Percentiles rank a stretch among this genome's conserved stretches.
phyloP scores from a whole-genome alignment of 1,140 invertebrate species.

The Orchesella cincta region DNA sequence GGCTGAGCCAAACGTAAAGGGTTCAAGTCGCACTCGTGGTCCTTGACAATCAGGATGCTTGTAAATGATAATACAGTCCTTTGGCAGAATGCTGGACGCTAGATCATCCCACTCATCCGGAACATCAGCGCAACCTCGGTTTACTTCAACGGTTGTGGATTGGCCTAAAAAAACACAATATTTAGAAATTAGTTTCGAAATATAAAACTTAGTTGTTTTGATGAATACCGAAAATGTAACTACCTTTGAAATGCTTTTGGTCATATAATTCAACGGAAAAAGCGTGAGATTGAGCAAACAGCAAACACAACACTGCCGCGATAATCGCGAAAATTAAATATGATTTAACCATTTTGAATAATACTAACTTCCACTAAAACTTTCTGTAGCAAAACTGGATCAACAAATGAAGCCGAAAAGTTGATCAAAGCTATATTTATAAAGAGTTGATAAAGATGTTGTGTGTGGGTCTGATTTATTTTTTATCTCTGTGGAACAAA shows the following conservation, averaged over 20 bases:
- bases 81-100: conserved; percentile 13
- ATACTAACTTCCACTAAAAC: no score
- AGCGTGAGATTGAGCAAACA: conserved; percentile 18
- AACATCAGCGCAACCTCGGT: conserved; percentile 23
- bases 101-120: conserved; percentile 36
- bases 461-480: no score
- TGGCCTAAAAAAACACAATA: conserved; percentile 30
- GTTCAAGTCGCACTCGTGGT: conserved; percentile 37
- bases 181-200: not conserved
- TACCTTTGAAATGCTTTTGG: conserved; percentile 44
- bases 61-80: conserved; percentile 37
- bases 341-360: no score
- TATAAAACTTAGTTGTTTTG: not conserved
- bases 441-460: no score
- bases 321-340: not conserved
- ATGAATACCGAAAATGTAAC: not conserved
- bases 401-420: no score
- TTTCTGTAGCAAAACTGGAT: no score
- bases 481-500: no score
- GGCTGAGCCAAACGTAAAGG: conserved; percentile 32
- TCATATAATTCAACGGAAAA: conserved; percentile 31
- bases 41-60: conserved; percentile 40
- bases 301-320: conserved; percentile 16
- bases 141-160: conserved; percentile 31
- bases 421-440: no score